Evolutionary conservation across 2,113 vertebrate genomes (phyloP).

Genomic region (Sigmodon hispidus): DNA sequence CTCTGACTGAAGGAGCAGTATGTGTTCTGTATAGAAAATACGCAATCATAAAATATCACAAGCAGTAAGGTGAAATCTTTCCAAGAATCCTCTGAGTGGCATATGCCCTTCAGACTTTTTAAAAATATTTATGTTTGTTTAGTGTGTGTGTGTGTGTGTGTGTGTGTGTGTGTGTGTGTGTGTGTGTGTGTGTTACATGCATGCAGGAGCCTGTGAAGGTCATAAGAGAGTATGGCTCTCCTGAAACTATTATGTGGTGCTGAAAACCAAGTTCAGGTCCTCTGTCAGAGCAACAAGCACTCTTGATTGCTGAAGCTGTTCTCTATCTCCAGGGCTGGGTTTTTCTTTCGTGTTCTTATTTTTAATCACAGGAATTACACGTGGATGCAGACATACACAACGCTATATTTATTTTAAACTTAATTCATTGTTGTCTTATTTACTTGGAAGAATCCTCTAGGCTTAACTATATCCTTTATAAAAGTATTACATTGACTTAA

Average conservation of each 20-base stretch:
- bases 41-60: not conserved
- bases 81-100: not conserved
- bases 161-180: not conserved
- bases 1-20: slow-evolving; percentile 49
- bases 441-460: not conserved
- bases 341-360: too few relatives aligned
- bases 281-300: not conserved
- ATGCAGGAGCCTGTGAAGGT: not conserved
- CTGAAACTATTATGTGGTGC: not conserved
- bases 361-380: not conserved
- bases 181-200: not conserved
- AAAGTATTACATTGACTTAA: slow-evolving; percentile 30
- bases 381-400: not conserved
- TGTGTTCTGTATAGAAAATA: not conserved
- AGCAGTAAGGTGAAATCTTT: not conserved
- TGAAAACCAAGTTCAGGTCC: not conserved
- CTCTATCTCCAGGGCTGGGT: not conserved
- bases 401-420: slow-evolving; percentile 39
- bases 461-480: not conserved
- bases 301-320: not conserved
- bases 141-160: not conserved
- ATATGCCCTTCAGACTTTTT: not conserved
- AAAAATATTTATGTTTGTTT: not conserved
- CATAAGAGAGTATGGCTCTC: not conserved
- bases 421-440: slow-evolving; percentile 17